Percentiles rank a stretch among this genome's conserved stretches.
These are phyloP conservation scores for Tapirus indicus DNA, from an alignment of 2,797 vertebrate genomes.

Conservation along the genomic window DNA sequence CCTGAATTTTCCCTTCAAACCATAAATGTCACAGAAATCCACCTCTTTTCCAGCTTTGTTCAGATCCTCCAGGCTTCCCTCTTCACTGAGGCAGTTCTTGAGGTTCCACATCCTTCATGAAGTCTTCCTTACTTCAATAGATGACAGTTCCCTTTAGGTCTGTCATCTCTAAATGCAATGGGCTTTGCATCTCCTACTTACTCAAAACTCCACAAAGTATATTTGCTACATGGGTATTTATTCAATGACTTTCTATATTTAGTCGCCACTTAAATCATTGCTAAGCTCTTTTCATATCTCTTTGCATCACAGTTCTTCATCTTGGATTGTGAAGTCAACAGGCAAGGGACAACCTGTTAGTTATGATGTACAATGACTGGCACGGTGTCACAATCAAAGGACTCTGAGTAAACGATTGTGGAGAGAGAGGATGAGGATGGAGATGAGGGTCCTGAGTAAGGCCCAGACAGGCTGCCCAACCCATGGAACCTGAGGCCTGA, in stretches of 20 bases:
- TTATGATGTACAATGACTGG: not conserved
- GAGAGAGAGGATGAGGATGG: slow-evolving; percentile 3
- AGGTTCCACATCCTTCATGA: not conserved
- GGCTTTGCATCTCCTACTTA: not conserved
- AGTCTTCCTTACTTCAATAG: not conserved
- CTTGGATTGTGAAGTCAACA: not conserved
- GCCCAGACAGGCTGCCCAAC: slow-evolving; percentile 43
- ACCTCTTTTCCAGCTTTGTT: not conserved
- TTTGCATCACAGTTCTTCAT: not conserved
- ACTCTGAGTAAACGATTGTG: not conserved
- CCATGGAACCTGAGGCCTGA: not conserved
- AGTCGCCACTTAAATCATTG: not conserved
- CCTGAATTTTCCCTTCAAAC: not conserved
- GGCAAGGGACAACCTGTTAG: not conserved
- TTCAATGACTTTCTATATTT: slow-evolving; percentile 50
- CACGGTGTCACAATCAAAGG: not conserved
- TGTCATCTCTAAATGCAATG: not conserved
- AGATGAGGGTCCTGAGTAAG: slow-evolving; percentile 59
- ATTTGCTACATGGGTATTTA: slow-evolving; percentile 59
- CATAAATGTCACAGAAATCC: not conserved
- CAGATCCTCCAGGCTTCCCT: not conserved
- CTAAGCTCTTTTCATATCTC: not conserved
- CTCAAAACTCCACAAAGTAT: slow-evolving; percentile 31
- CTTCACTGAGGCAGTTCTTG: not conserved
- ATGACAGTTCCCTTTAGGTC: not conserved